These are phyloP conservation scores for Parambassis ranga DNA, from an alignment of 2,797 vertebrate genomes.

Conservation along the genomic window DNA sequence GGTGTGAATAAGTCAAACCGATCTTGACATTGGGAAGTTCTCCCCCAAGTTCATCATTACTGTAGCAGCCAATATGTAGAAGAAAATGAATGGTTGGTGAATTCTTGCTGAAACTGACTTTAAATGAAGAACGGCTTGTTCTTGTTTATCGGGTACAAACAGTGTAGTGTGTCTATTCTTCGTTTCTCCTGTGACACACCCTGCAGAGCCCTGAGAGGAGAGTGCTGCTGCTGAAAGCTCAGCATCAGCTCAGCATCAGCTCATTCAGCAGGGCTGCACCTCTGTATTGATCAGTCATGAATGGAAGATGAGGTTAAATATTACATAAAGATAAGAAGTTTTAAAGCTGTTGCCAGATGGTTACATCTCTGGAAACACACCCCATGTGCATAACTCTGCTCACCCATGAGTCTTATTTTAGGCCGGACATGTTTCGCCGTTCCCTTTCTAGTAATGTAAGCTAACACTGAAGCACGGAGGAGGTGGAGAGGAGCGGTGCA, in stretches of 20 bases:
- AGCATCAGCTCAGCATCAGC: neutral
- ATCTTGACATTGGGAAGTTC: conserved; percentile 19
- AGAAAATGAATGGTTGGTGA: neutral
- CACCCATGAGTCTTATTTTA: conserved; percentile 22
- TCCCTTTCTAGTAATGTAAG: conserved; percentile 58
- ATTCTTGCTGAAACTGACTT: neutral
- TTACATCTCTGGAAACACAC: no score
- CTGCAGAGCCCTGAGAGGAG: conserved; percentile 39
- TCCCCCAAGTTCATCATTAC: neutral
- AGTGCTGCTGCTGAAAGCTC: conserved; percentile 12
- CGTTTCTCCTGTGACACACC: conserved; percentile 51
- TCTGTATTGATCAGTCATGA: neutral
- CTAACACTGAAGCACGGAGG: conserved; percentile 30
- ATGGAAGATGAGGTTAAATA: neutral
- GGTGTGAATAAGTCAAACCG: conserved; percentile 9
- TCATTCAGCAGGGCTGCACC: no score
- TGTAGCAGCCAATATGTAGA: neutral
- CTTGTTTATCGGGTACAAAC: neutral
- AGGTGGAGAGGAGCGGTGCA: conserved; percentile 31
- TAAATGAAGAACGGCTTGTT: neutral
- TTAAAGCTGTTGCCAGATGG: no score
- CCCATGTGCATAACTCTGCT: conserved; percentile 2
- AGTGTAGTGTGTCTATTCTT: conserved; percentile 13
- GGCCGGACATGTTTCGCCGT: conserved; percentile 2
- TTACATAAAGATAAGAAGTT: no score